These are phyloP conservation scores for Amblyteles armatorius DNA, from an alignment of 2,888 invertebrate species.

Conservation along the genomic window DNA sequence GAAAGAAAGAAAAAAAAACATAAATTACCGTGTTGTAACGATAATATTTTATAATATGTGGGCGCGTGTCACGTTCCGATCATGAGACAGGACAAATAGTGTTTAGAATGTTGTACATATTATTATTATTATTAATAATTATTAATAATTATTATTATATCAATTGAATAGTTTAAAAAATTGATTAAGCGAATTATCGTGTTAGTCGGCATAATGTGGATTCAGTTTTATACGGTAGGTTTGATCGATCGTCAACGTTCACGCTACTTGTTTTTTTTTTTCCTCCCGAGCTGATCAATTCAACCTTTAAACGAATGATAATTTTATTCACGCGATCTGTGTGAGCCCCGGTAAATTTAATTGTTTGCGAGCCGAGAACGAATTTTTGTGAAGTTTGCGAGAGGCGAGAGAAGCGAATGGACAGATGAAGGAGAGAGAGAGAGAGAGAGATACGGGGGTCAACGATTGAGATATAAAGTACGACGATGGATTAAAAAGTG, in stretches of 20 bases:
- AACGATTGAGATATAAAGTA: slow-evolving; percentile 58
- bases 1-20: slow-evolving; percentile 33
- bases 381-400: slow-evolving; percentile 49
- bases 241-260: slow-evolving; percentile 68
- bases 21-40: slow-evolving; percentile 66
- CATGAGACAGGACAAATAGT: slow-evolving; percentile 77
- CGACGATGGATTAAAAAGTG: slow-evolving; percentile 43
- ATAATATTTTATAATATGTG: slow-evolving; percentile 76
- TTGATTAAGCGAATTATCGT: slow-evolving; percentile 80
- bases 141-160: slow-evolving; percentile 81
- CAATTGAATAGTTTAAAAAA: slow-evolving; percentile 81
- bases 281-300: slow-evolving; percentile 57
- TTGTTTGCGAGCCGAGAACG: slow-evolving; percentile 12
- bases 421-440: slow-evolving; percentile 42
- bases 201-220: slow-evolving; percentile 81
- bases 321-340: slow-evolving; percentile 11
- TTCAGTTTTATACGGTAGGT: slow-evolving; percentile 79
- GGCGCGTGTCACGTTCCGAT: slow-evolving; percentile 77
- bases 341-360: slow-evolving; percentile 13
- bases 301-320: slow-evolving; percentile 19
- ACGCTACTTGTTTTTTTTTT: slow-evolving; percentile 30
- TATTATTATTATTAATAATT: slow-evolving; percentile 80
- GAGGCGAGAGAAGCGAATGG: slow-evolving; percentile 38
- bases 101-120: slow-evolving; percentile 81
- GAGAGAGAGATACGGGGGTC: slow-evolving; percentile 49